Conservation (phyloP, 2,113 vertebrate genomes). For the Mus pahari region DNA sequence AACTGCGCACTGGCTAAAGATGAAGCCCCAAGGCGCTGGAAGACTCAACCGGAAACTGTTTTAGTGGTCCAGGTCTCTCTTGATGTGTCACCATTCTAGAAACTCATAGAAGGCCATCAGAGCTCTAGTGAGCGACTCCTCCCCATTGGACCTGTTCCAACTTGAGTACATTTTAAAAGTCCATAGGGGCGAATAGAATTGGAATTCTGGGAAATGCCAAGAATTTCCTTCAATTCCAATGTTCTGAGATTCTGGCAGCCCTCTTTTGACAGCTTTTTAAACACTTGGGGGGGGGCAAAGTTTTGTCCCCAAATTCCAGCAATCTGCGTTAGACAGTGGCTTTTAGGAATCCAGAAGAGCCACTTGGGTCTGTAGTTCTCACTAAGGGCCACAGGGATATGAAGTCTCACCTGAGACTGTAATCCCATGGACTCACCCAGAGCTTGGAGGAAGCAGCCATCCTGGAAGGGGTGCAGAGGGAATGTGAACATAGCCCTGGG, state of each 20-base stretch:
- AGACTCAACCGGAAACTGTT: not conserved
- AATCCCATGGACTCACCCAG: not conserved
- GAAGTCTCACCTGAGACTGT: not conserved
- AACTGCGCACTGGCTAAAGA: fast-evolving
- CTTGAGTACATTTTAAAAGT: not conserved
- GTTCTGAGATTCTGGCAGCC: not conserved
- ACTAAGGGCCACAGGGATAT: not conserved
- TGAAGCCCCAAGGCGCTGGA: not conserved
- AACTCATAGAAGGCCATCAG: not conserved
- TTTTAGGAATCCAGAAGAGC: not conserved
- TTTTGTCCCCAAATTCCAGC: not conserved
- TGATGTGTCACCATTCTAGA: not conserved
- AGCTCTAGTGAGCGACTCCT: not conserved
- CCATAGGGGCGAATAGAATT: not conserved
- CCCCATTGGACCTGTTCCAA: not conserved
- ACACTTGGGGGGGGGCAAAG: not conserved
- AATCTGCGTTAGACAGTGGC: not conserved
- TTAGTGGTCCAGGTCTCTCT: not conserved
- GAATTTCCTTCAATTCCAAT: not conserved
- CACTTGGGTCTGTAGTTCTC: not conserved
- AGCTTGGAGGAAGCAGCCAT: not conserved
- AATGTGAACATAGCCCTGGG: fast-evolving
- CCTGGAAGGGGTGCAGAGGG: not conserved
- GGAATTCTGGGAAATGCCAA: not conserved
- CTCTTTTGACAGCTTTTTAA: not conserved